phyloP scores from a whole-genome alignment of 2,797 vertebrate species.

The Phoebastria nigripes region DNA sequence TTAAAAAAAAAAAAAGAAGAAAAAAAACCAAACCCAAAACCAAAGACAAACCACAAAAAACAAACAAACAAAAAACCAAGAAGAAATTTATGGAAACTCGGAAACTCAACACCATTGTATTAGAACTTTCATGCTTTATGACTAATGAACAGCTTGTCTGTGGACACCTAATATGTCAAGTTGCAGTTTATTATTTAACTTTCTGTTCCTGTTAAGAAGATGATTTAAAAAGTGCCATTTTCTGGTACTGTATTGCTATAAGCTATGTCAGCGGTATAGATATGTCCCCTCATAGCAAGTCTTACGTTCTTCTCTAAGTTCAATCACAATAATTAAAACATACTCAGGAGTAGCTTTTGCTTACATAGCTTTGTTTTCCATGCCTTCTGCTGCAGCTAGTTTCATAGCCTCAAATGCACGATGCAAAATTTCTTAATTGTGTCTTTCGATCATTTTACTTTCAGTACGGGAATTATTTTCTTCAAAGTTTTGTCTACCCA shows the following conservation, averaged over 20 bases:
- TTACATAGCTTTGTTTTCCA: background rate
- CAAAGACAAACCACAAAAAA: background rate
- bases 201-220: background rate
- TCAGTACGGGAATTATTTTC: background rate
- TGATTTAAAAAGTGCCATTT: background rate
- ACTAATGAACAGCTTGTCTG: background rate
- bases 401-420: background rate
- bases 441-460: background rate
- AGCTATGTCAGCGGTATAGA: background rate
- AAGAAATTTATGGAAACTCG: accelerated
- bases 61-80: background rate
- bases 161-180: background rate
- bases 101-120: background rate
- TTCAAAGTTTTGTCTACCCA: background rate
- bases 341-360: background rate
- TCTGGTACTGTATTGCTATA: background rate
- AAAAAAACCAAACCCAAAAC: accelerated
- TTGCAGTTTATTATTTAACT: background rate
- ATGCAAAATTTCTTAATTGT: background rate
- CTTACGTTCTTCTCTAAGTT: background rate
- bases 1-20: background rate
- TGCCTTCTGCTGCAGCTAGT: background rate
- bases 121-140: background rate
- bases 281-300: background rate
- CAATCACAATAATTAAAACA: background rate